Conservation (phyloP, 2,888 invertebrate species). For the Tineola bisselliella region DNA sequence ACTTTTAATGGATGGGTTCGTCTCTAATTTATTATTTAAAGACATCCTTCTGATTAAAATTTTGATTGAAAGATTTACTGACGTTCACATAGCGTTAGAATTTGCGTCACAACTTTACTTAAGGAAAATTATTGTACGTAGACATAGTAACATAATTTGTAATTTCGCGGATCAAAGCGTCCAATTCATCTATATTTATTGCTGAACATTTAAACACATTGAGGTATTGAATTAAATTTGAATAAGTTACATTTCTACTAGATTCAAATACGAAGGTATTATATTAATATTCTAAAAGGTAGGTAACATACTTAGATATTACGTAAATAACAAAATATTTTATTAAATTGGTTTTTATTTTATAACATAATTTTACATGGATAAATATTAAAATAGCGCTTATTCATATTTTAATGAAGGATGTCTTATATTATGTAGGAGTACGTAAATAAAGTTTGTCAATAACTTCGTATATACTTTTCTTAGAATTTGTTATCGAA, state of each 20-base stretch:
- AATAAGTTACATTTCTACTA: not conserved
- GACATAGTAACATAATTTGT: not conserved
- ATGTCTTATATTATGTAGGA: not conserved
- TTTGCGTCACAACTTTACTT: conserved; percentile 2
- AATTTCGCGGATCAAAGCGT: conserved; percentile 1
- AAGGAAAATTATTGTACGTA: not conserved
- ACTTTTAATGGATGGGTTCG: conserved; percentile 17
- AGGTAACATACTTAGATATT: too few relatives aligned
- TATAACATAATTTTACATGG: too few relatives aligned
- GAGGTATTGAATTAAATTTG: not conserved
- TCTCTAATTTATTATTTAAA: conserved; percentile 33
- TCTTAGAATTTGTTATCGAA: conserved; percentile 11
- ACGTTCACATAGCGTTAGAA: not conserved
- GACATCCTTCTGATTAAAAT: conserved; percentile 30
- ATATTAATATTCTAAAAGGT: too few relatives aligned
- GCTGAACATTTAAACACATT: not conserved
- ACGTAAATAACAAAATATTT: too few relatives aligned
- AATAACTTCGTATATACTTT: not conserved
- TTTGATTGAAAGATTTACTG: conserved; percentile 19
- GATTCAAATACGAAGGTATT: not conserved
- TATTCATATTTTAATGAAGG: not conserved
- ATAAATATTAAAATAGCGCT: too few relatives aligned
- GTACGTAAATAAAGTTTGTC: not conserved
- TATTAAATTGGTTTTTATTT: too few relatives aligned
- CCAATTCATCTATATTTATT: not conserved